Evolutionary conservation across 2,888 invertebrate genomes (phyloP), one percentile per base, ranked within the genome.

Genomic region (Drosophila recens): DNA sequence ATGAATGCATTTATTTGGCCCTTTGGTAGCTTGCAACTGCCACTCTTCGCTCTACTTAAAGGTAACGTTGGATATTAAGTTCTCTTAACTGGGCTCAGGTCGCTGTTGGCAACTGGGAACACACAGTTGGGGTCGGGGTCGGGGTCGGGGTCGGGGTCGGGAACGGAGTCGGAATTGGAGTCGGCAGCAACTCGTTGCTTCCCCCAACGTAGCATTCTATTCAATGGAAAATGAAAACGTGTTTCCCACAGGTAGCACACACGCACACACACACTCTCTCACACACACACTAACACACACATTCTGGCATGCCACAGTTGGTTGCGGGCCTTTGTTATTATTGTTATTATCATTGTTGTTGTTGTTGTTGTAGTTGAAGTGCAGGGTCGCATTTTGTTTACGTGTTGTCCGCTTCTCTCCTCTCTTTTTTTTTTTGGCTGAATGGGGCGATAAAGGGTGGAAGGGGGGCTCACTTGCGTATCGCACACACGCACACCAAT

Each of bases 241-340:
- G 85, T 82, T 82, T 82, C 84, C 76, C 87, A 82, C 85, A 87
- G 87, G 82, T 87, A 84, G 66, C 67, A 58, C 42, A 59, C 46
- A 34, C 38, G 30, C 30, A 53, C 17, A 34, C 27, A 36, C 13
- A 27, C 48, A 15, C 23, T 23, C 48, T 23, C 40, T 33, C 33
- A 51, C n/a, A 42, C 23, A 42, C 13, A 27, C 15, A 38, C 30
- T 27, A 15, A 27, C 9, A 57, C 5, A 49, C 11, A 45, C 8
- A 30, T 36, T 4, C 38, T 48, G 13, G 42, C 40, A 61, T n/a
- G 68, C 70, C 74, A 77, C 82, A 79, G 75, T 81, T 79, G 72
- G 79, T 59, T 82, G 72, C 64, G 57, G 52, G 58, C 48, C 23
- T 61, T 66, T 63, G 54, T 72, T 63, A 43, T 57, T 67, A 62